Evolutionary conservation across 2,888 invertebrate genomes (phyloP), one percentile per base, ranked within the genome.

Genomic region (Papilio protenor): DNA sequence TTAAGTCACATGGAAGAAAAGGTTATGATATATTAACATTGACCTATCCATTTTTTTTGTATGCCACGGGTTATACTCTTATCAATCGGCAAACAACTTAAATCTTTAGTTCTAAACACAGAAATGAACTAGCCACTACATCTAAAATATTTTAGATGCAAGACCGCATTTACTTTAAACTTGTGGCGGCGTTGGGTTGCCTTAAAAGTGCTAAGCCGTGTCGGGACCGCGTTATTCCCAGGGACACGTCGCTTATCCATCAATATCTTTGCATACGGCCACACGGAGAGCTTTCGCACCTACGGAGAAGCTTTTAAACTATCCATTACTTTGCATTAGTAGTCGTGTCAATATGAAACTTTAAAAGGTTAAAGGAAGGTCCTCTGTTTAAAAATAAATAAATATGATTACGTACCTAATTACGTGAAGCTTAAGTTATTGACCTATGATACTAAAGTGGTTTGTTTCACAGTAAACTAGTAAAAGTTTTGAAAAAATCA

Each of bases 161-260:
- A 80, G 81, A 80, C 80, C 83, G 80, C 80, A 80, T 83, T 80
- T 84, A 87, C 87, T 92, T 90, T 91, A 92, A 92, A 92, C 87
- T 88, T 82, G 81, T 79, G 81, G 73, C 82, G 82, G 83, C 82
- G 79, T 84, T 81, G 80, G 83, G 85, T 87, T 86, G 88, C 89
- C 90, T 90, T 90, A 90, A 93, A 92, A 95, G 95, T 95, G 95
- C 94, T 92, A 94, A 94, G 93, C 89, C 95, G 91, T 95, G 95
- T 95, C 81, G 95, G 88, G 95, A 92, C 92, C 87, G 79, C 69
- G 59, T 83, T 89, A 93, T 93, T 95, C 94, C 95, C 92, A 81
- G 88, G 90, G 91, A 88, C 86, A 88, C 86, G 85, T 80, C 87
- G 85, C 91, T 90, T 93, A 95, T 94, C 95, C 95, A 94, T 95